Conservation (phyloP, 92 coral and sea anemone genomes). For the Porites lobata region DNA sequence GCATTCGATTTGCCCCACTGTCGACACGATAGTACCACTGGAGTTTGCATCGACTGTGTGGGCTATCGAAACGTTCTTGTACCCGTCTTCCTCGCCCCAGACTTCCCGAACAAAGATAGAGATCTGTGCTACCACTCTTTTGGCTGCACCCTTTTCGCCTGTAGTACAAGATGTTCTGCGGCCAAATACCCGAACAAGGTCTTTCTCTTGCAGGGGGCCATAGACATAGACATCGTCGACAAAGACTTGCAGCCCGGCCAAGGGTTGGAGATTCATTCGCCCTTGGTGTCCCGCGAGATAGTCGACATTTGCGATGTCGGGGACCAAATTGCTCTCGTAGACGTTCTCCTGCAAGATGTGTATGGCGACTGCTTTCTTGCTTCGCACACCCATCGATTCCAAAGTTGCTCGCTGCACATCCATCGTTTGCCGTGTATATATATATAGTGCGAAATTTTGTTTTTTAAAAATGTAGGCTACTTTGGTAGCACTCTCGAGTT, state of each 20-base stretch:
- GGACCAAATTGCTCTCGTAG: not conserved
- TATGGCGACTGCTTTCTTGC: conserved; percentile 10
- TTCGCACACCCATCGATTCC: not conserved
- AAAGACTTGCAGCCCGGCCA: not conserved
- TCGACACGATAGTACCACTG: too few species aligned
- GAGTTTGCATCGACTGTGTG: too few species aligned
- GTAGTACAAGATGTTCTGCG: not conserved
- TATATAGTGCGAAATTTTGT: not conserved
- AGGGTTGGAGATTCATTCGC: not conserved
- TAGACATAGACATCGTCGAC: conserved; percentile 4
- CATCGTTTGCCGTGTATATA: not conserved
- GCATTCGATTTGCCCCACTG: not conserved
- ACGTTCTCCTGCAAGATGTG: conserved; percentile 13
- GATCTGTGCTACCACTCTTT: not conserved
- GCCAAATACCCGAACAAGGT: not conserved
- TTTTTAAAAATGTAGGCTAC: not conserved
- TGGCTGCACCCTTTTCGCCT: not conserved
- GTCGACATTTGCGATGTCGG: not conserved
- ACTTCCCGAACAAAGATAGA: not conserved
- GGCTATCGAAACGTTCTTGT: too few species aligned
- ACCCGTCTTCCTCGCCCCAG: too few species aligned
- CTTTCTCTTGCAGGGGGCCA: not conserved
- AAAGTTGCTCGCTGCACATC: not conserved
- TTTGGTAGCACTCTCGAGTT: too few species aligned
- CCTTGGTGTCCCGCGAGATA: not conserved